These are phyloP conservation scores for Capromys pilorides DNA, from an alignment of 2,797 vertebrate genomes.

Conservation along the genomic window DNA sequence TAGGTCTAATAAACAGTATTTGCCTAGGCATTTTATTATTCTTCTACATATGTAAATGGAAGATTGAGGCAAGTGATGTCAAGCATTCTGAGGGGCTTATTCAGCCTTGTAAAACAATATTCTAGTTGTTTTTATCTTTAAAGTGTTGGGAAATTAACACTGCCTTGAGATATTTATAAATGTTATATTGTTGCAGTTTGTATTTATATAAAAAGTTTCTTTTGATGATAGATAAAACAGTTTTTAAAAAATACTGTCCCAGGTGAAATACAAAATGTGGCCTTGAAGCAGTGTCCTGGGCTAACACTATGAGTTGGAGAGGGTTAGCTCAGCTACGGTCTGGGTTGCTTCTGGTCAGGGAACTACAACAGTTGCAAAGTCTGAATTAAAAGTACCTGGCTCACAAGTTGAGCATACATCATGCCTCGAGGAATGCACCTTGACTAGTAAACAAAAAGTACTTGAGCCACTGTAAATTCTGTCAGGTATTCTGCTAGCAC, in stretches of 20 bases:
- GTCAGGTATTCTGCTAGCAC: accelerated
- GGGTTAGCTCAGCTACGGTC: too few species aligned
- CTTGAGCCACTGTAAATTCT: not conserved
- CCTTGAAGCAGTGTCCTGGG: not conserved
- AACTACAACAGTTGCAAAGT: not conserved
- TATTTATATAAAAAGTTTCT: not conserved
- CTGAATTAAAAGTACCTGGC: not conserved
- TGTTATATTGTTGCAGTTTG: not conserved
- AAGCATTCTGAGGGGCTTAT: not conserved
- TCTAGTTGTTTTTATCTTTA: not conserved
- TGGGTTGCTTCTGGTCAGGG: not conserved
- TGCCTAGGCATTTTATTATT: not conserved
- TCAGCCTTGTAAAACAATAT: not conserved
- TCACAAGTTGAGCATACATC: not conserved
- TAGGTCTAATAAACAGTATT: not conserved
- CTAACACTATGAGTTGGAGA: not conserved
- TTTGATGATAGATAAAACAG: not conserved
- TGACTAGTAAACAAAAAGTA: constrained; percentile 8
- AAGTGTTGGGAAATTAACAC: constrained; percentile 30
- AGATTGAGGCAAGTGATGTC: constrained; percentile 42
- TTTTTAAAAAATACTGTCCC: not conserved
- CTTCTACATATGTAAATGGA: constrained; percentile 2
- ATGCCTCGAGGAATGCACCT: not conserved
- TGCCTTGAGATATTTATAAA: constrained; percentile 2
- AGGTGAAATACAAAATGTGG: not conserved